Evolutionary conservation across 2,797 vertebrate species (phyloP), one percentile per base, ranked within the genome.

Genomic region (Cryptoprocta ferox): DNA sequence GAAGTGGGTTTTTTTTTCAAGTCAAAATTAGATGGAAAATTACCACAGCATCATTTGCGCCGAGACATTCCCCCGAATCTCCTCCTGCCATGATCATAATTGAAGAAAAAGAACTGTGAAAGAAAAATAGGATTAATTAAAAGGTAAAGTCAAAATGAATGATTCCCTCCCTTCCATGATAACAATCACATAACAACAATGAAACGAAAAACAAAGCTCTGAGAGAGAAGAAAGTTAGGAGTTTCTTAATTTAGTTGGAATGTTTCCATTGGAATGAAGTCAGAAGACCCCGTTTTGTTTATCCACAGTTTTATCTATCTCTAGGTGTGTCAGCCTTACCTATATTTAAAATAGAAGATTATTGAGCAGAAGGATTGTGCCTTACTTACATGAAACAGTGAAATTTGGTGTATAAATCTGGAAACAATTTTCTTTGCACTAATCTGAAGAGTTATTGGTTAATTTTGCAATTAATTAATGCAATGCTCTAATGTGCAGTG

Each of bases 291-390:
- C 61, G 39, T 90, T 93, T 93, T 94, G 93, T 65, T 93, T 87
- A 39, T 79, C 76, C 35, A 26, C 50, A 45, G 70, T 90, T 84
- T 95, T 80, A 80, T 84, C 92, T 81, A 24, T 90, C 87, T 78
- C 84, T 97, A 95, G 90, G 81, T 95, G 83, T 95, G 80, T 76
- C 87, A 2, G 9, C 61, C 37, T 91, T 75, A 50, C 32, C 84
- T 97, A 87, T 82, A 93, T 96, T 96, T 95, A 94, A 89, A 82
- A 84, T 39, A 83, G 35, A 87, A 87, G 78, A 71, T 50, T 88
- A 32, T 89, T 78, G 37, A 96, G 48, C 26, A 88, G 87, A 70
- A 94, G 37, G n/a, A n/a, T 70, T 89, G 42, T 92, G 56, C 92
- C 45, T 78, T 95, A 59, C 80, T 91, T 45, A 63, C 26, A 19